Percentiles rank a stretch among this genome's conserved stretches.
Evolutionary conservation across 2,888 invertebrate genomes (phyloP).

Genomic region (Apamea anceps): DNA sequence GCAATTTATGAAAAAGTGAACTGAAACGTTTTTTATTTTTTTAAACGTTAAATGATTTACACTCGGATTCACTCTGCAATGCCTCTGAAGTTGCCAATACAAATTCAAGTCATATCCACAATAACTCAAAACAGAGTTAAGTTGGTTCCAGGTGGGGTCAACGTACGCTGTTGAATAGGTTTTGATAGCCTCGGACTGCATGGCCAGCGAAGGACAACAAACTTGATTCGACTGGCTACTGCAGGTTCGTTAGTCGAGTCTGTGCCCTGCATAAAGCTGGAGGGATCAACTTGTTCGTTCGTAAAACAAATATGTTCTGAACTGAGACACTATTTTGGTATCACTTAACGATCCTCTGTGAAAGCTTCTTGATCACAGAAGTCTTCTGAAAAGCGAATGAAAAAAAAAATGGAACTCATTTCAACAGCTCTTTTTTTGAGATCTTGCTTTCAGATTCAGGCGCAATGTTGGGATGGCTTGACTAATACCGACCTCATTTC

Average conservation of each 20-base stretch:
- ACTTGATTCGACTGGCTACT: background rate
- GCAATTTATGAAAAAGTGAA: conserved; percentile 35
- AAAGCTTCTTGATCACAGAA: background rate
- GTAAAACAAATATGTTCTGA: background rate
- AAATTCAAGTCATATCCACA: conserved; percentile 22
- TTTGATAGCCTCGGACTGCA: conserved; percentile 11
- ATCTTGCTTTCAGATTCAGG: conserved; percentile 3
- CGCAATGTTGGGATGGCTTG: conserved; percentile 1
- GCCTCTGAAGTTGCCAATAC: conserved; percentile 16
- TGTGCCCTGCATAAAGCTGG: background rate
- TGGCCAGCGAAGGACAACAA: background rate
- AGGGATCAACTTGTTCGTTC: background rate
- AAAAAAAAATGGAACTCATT: background rate
- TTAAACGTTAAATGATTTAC: conserved; percentile 19
- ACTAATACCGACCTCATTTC: background rate
- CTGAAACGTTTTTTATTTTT: conserved; percentile 1
- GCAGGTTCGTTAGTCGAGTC: background rate
- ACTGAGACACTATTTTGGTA: background rate
- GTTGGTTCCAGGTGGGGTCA: conserved; percentile 1
- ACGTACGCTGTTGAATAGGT: conserved; percentile 2
- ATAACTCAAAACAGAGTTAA: background rate
- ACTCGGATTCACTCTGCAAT: background rate
- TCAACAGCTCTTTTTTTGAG: background rate
- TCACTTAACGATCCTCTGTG: background rate
- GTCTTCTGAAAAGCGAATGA: background rate